phyloP scores from a whole-genome alignment of 2,888 invertebrate species.

The Acanthacorydalis orientalis region DNA sequence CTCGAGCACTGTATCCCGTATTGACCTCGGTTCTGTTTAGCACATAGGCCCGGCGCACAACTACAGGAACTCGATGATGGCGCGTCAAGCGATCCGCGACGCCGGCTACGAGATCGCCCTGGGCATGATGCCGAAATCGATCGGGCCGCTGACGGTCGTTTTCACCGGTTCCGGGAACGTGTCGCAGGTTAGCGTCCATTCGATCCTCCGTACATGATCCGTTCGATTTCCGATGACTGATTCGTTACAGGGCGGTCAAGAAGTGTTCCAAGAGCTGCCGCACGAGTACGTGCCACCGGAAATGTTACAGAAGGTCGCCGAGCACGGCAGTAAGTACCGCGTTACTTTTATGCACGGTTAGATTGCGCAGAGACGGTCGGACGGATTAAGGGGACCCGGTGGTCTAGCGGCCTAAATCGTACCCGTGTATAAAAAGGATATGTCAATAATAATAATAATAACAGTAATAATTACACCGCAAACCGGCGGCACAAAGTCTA shows the following conservation, averaged over 20 bases:
- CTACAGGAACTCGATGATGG: constrained; percentile 95
- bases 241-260: constrained; percentile 51
- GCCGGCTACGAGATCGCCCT: constrained; percentile 98
- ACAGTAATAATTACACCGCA: constrained; percentile 37
- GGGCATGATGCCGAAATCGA: constrained; percentile 88
- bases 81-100: constrained; percentile 90
- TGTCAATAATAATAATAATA: too few relatives aligned
- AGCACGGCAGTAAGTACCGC: constrained; percentile 72
- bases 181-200: constrained; percentile 64
- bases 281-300: constrained; percentile 95
- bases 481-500: constrained; percentile 53
- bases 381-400: too few relatives aligned
- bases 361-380: too few relatives aligned
- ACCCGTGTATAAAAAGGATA: too few relatives aligned
- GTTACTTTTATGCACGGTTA: too few relatives aligned
- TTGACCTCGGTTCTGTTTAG: constrained; percentile 28
- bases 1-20: too few relatives aligned
- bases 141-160: constrained; percentile 93
- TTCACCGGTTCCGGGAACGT: constrained; percentile 98
- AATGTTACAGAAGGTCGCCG: constrained; percentile 85
- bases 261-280: constrained; percentile 91
- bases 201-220: too few relatives aligned
- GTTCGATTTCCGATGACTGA: too few relatives aligned
- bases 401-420: too few relatives aligned
- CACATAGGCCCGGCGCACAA: constrained; percentile 98